Evolutionary conservation across 2,797 vertebrate species (phyloP), one percentile per base, ranked within the genome.

Genomic region (Mycteria americana): DNA sequence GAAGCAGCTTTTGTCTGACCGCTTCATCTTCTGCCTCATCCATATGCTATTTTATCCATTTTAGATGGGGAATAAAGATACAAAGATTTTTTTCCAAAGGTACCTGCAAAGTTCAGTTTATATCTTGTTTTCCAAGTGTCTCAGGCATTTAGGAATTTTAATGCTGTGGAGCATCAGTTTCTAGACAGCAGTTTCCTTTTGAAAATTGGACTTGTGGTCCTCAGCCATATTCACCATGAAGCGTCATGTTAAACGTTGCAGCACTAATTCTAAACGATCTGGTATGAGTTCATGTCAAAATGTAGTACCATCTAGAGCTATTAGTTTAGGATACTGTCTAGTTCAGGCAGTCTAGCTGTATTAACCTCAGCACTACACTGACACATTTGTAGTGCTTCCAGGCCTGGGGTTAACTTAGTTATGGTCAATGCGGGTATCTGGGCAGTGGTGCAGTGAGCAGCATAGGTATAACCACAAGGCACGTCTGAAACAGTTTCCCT

Each of bases 401-500:
- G 12, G 46, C 77, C 39, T 59, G 69, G 19, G 4, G 33, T 81
- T 51, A 22, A 19, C 2, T 41, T 45, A 13, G 43, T 64, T 53
- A 18, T 7, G 6, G 62, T 12, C 46, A 41, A 2, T 22, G 46
- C 31, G 43, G 10, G 3, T 45, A 12, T 25, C n/a, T 45, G 41
- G 25, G 7, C 18, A n/a, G 18, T 18, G 30, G 6, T 19, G 16
- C 45, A 62, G 27, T 21, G 12, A 56, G 22, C 31, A 67, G 18
- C 25, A 11, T 3, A 13, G 0, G 0, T 5, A 5, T 22, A 64
- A 80, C n/a, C 4, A 2, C 11, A 30, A 56, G 18, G 27, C 10
- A 12, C 1, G 0, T 8, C 28, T 54, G 41, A 22, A 43, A 48
- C 4, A 46, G 4, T 39, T 63, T 77, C 9, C 0, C 7, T 54